These are phyloP conservation scores for Drosophila grimshawi DNA, from an alignment of 1,140 invertebrate genomes.

Conservation along the genomic window DNA sequence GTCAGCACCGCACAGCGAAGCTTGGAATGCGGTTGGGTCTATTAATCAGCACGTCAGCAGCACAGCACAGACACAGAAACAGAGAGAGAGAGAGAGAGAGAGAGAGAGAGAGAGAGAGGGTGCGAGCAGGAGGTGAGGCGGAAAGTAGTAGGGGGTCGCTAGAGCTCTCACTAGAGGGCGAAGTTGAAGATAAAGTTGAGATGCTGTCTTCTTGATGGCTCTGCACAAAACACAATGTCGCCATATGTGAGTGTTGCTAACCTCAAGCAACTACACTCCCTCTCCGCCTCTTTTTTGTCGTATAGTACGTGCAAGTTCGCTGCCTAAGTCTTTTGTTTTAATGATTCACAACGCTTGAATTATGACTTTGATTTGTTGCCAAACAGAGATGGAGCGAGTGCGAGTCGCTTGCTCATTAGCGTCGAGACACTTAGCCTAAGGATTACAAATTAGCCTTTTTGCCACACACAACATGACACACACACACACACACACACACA, in stretches of 20 bases:
- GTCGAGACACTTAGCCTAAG: conserved; percentile 79
- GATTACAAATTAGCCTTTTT: conserved; percentile 83
- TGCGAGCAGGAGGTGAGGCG: not conserved
- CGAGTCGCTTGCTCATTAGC: conserved; percentile 65
- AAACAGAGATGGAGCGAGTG: not conserved
- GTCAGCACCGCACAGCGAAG: conserved; percentile 60
- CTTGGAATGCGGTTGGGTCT: conserved; percentile 79
- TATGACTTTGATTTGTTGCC: conserved; percentile 76
- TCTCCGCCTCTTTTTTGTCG: not conserved
- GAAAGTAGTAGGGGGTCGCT: conserved; percentile 4
- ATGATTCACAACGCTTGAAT: conserved; percentile 74
- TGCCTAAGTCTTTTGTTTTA: conserved; percentile 83
- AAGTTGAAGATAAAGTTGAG: conserved; percentile 42
- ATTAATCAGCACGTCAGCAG: conserved; percentile 73
- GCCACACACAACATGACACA: conserved; percentile 5
- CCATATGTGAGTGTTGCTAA: conserved; percentile 26
- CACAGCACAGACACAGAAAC: not conserved
- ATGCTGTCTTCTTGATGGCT: conserved; percentile 60
- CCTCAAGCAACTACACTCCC: not conserved
- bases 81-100: not conserved
- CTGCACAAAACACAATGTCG: conserved; percentile 59
- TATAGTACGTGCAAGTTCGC: conserved; percentile 55
- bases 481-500: conserved; percentile 4
- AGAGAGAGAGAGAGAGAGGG: not conserved
- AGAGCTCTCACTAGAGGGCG: conserved; percentile 47